A percentile compares a stretch with the other conserved stretches of the same genome.
These are phyloP conservation scores for Aspiorhynchus laticeps DNA, from an alignment of 2,113 vertebrate genomes.

Conservation along the genomic window DNA sequence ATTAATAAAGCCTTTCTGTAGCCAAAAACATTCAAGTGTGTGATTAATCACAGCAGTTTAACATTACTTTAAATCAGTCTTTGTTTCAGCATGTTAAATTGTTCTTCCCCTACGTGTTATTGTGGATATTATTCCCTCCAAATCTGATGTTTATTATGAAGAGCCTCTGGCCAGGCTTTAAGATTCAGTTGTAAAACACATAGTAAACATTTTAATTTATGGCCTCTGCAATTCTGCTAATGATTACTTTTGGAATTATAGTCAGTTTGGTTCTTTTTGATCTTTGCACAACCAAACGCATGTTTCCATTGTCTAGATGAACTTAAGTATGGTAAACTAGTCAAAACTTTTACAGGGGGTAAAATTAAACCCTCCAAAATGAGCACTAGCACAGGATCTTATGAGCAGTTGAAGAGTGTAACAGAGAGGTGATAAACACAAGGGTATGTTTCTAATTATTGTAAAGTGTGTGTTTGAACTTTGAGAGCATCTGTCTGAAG, in stretches of 20 bases:
- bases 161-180: neutral
- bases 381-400: too few species aligned
- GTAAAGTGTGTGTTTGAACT: slow-evolving; percentile 16
- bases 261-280: neutral
- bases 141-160: neutral
- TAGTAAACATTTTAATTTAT: slow-evolving; percentile 4
- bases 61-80: neutral
- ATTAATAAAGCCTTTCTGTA: slow-evolving; percentile 26
- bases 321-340: neutral
- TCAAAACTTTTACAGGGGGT: neutral
- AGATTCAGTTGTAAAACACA: slow-evolving; percentile 23
- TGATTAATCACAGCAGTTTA: slow-evolving; percentile 1
- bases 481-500: neutral
- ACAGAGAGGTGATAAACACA: neutral
- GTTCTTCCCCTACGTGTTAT: neutral
- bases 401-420: neutral
- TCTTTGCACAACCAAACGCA: neutral
- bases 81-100: neutral
- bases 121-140: neutral
- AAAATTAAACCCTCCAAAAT: neutral
- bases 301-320: slow-evolving; percentile 6
- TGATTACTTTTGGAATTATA: neutral
- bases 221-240: neutral
- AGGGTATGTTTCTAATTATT: neutral
- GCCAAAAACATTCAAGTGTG: neutral